Percentiles rank a stretch among this genome's conserved stretches.
Conservation (phyloP, 2,113 vertebrate species). For the Poeciliopsis turrubarensis region DNA sequence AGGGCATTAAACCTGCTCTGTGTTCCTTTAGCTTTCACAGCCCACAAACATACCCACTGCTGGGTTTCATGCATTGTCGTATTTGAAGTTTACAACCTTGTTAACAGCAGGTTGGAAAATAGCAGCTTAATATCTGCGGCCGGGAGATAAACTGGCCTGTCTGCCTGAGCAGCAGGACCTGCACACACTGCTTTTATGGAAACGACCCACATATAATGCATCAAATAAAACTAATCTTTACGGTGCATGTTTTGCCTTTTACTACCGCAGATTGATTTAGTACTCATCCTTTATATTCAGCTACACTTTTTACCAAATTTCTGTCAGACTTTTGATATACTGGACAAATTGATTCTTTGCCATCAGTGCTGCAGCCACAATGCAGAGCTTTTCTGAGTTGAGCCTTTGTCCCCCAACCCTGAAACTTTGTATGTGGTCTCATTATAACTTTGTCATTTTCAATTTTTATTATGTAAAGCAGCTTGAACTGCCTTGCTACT, state of each 20-base stretch:
- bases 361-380: neutral
- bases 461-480: too few species aligned
- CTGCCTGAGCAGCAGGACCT: constrained; percentile 20
- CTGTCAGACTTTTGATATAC: constrained; percentile 16
- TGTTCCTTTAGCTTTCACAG: constrained; percentile 18
- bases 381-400: constrained; percentile 15
- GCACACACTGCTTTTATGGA: constrained; percentile 38
- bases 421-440: neutral
- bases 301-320: neutral
- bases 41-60: constrained; percentile 4
- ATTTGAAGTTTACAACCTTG: constrained; percentile 51
- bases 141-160: constrained; percentile 46
- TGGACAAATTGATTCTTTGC: constrained; percentile 16
- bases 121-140: constrained; percentile 49
- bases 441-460: neutral
- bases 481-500: neutral
- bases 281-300: neutral
- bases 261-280: constrained; percentile 32
- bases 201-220: constrained; percentile 16
- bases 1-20: constrained; percentile 20
- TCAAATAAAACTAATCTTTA: constrained; percentile 58
- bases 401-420: constrained; percentile 2
- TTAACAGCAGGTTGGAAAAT: constrained; percentile 46
- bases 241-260: constrained; percentile 31
- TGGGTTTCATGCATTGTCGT: constrained; percentile 24